Conservation (phyloP, 2,888 invertebrate genomes). For the Lysandra coridon region DNA sequence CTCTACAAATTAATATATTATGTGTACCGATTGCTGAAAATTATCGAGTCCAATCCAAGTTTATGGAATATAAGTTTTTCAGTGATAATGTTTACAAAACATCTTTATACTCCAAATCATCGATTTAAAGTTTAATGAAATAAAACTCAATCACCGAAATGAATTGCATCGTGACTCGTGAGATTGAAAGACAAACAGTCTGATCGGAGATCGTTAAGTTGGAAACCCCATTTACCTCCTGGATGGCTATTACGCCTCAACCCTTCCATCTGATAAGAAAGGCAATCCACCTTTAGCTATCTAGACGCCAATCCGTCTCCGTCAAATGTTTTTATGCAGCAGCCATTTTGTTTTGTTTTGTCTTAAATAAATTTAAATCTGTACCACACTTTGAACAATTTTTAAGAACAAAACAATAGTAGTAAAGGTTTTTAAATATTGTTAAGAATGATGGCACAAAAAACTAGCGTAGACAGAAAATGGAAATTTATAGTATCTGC, state of each 20-base stretch:
- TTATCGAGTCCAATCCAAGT: too few species aligned
- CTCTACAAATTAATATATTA: too few species aligned
- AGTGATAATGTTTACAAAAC: background rate
- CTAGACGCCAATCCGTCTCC: conserved; percentile 47
- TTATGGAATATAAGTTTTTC: too few species aligned
- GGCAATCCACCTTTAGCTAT: conserved; percentile 37
- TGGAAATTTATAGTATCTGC: too few species aligned
- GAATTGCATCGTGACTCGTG: background rate
- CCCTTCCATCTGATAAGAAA: conserved; percentile 39
- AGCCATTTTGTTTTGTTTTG: conserved; percentile 38
- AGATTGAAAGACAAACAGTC: conserved; percentile 21
- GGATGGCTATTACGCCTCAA: conserved; percentile 34
- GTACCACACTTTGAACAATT: background rate
- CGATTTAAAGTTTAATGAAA: conserved; percentile 20
- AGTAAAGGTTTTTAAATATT: background rate
- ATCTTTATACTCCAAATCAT: background rate
- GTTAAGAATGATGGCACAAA: too few species aligned
- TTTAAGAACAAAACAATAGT: background rate
- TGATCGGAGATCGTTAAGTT: conserved; percentile 31
- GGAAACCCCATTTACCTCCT: conserved; percentile 33
- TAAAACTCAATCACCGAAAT: conserved; percentile 21
- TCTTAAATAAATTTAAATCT: conserved; percentile 17
- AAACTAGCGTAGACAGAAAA: too few species aligned
- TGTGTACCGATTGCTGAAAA: too few species aligned
- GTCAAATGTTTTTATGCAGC: conserved; percentile 40